These are phyloP conservation scores for Phacellophora camtschatica DNA, from an alignment of 30 jellyfish, hydroid and myxozoan genomes.

Conservation along the genomic window DNA sequence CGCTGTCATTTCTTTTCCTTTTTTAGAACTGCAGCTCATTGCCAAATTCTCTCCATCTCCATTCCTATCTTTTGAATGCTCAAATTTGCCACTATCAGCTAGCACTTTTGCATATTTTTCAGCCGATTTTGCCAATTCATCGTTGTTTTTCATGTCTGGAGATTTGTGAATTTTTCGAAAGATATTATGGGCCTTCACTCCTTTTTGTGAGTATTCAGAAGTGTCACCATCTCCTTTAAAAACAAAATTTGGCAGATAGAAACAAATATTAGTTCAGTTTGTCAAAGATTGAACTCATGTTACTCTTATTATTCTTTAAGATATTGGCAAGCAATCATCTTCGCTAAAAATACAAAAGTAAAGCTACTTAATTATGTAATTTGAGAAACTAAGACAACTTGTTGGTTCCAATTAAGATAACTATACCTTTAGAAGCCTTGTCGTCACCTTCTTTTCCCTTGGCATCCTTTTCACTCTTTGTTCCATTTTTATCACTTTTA, in stretches of 20 bases:
- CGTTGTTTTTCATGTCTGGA: slow-evolving; percentile 57
- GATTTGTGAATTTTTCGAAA: slow-evolving; percentile 64
- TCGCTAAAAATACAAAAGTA: too few species aligned
- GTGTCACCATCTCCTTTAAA: slow-evolving; percentile 16
- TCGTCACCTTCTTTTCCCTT: not conserved
- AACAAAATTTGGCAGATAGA: too few species aligned
- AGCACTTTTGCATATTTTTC: slow-evolving; percentile 77
- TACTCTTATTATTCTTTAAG: too few species aligned
- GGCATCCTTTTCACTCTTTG: not conserved
- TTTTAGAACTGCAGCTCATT: slow-evolving; percentile 65
- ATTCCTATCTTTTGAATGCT: slow-evolving; percentile 59
- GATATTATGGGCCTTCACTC: slow-evolving; percentile 69
- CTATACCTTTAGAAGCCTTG: not conserved
- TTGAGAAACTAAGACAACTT: too few species aligned
- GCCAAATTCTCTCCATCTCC: slow-evolving; percentile 97
- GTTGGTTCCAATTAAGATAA: too few species aligned
- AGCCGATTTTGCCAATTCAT: slow-evolving; percentile 71
- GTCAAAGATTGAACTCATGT: too few species aligned
- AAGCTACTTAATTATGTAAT: too few species aligned
- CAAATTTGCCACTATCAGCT: slow-evolving; percentile 57
- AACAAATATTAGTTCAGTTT: too few species aligned
- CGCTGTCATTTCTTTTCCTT: slow-evolving; percentile 81
- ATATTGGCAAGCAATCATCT: too few species aligned
- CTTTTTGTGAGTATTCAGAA: slow-evolving; percentile 40
- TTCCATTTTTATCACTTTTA: not conserved